A percentile compares a stretch with the other conserved stretches of the same genome.
phyloP scores from a whole-genome alignment of 2,797 vertebrate genomes.

The Hirundo rustica region DNA sequence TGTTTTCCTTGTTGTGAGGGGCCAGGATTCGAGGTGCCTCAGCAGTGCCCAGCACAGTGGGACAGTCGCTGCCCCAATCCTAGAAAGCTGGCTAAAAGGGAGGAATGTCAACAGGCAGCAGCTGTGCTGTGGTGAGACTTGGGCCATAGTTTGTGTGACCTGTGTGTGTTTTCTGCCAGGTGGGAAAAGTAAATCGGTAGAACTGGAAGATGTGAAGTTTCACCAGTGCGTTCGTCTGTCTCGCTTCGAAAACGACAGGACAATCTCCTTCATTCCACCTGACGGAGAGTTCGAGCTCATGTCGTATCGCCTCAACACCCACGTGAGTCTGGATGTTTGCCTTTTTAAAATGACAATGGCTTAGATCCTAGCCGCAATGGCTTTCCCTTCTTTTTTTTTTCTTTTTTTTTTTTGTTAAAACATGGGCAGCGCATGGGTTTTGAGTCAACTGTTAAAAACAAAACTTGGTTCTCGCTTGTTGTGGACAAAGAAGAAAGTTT shows the following conservation, averaged over 20 bases:
- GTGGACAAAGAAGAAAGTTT: background rate
- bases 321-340: constrained; percentile 75
- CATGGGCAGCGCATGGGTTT: background rate
- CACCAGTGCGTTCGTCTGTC: constrained; percentile 95
- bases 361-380: too few species aligned
- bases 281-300: constrained; percentile 96
- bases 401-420: background rate
- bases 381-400: background rate
- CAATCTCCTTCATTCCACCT: constrained; percentile 93
- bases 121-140: background rate
- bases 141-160: rapidly evolving
- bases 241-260: constrained; percentile 93
- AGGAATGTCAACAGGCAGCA: background rate
- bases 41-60: background rate
- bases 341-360: rapidly evolving
- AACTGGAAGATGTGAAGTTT: constrained; percentile 94
- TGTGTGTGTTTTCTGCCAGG: constrained; percentile 70
- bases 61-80: rapidly evolving
- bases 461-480: background rate
- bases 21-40: rapidly evolving
- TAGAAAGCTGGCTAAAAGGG: background rate
- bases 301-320: constrained; percentile 93
- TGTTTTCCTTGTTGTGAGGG: background rate
- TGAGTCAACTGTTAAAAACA: background rate
- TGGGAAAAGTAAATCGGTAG: constrained; percentile 94